Conservation (phyloP, 1,140 invertebrate species). For the Conus ventricosus region DNA sequence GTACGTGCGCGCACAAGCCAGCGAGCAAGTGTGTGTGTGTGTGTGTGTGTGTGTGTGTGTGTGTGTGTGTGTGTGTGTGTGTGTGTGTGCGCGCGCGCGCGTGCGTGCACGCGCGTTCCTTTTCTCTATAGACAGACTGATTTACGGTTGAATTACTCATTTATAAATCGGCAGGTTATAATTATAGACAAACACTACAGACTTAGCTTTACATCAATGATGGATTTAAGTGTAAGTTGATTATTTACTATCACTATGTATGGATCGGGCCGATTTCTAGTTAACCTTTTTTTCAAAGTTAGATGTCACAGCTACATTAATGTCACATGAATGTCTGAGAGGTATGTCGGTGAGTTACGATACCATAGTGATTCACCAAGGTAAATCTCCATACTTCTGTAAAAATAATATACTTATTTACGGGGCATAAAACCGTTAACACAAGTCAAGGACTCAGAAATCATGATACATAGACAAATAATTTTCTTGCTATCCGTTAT, state of each 20-base stretch:
- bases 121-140: background rate
- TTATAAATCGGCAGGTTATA: background rate
- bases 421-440: too few species aligned
- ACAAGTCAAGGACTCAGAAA: too few species aligned
- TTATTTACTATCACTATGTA: too few species aligned
- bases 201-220: background rate
- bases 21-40: background rate
- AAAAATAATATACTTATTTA: too few species aligned
- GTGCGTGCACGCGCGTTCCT: too few species aligned
- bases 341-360: too few species aligned
- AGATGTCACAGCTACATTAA: background rate
- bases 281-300: background rate
- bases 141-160: background rate
- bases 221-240: background rate
- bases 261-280: too few species aligned
- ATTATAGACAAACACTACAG: background rate
- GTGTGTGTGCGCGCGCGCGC: background rate
- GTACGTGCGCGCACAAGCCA: too few species aligned
- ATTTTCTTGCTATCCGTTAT: too few species aligned
- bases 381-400: too few species aligned
- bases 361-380: too few species aligned
- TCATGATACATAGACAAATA: too few species aligned
- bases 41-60: background rate
- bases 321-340: background rate
- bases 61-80: background rate